These are phyloP conservation scores for Melieria omissa DNA, from an alignment of 2,888 invertebrate genomes.

Conservation along the genomic window DNA sequence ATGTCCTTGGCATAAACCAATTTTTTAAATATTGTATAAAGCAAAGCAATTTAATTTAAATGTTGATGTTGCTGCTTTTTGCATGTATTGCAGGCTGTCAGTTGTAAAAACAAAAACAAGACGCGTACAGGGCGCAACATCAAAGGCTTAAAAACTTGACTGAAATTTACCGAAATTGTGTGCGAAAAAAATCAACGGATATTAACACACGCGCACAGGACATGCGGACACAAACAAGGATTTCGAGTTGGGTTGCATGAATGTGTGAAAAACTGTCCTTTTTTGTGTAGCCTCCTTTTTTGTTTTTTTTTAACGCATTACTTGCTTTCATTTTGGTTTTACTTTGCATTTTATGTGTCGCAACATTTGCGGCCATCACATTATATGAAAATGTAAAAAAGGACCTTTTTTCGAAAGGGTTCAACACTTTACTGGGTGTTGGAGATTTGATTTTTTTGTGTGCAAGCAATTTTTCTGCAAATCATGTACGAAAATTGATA, in stretches of 20 bases:
- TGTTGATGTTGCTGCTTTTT: too few species aligned
- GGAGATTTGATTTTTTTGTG: neutral
- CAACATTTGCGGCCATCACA: neutral
- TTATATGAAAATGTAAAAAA: neutral
- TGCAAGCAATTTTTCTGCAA: constrained; percentile 49
- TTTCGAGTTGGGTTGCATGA: neutral
- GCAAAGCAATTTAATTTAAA: constrained; percentile 25
- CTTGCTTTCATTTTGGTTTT: neutral
- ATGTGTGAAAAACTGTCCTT: neutral
- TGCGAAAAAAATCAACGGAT: constrained; percentile 24
- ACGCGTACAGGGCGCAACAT: too few species aligned
- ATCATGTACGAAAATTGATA: constrained; percentile 60
- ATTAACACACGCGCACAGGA: constrained; percentile 23
- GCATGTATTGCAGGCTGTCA: too few species aligned
- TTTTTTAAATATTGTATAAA: constrained; percentile 1
- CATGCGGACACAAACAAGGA: neutral
- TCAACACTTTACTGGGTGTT: too few species aligned
- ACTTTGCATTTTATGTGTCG: neutral
- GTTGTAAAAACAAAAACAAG: too few species aligned
- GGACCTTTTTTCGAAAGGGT: neutral
- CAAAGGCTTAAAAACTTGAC: too few species aligned
- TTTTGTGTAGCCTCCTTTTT: neutral
- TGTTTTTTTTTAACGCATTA: neutral
- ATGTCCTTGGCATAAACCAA: neutral
- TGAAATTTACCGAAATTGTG: neutral